Percentiles rank a stretch among this genome's conserved stretches.
Conservation (phyloP, 30 jellyfish, hydroid and myxozoan species). For the Aurelia aurita region DNA sequence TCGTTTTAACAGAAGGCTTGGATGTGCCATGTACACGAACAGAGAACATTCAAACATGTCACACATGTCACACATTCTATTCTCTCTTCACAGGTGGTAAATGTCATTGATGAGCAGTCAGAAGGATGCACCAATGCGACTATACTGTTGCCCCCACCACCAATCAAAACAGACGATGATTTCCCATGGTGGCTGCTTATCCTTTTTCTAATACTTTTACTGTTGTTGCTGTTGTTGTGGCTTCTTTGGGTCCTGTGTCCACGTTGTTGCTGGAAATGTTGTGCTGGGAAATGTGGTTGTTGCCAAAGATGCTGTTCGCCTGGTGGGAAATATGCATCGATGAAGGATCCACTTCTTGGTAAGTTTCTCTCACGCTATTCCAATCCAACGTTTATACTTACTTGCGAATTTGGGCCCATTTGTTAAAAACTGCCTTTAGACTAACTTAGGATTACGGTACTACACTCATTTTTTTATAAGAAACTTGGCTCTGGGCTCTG, state of each 20-base stretch:
- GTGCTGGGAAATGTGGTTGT: slow-evolving; percentile 49
- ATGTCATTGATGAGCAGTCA: slow-evolving; percentile 37
- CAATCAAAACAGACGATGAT: not conserved
- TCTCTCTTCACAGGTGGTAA: slow-evolving; percentile 11
- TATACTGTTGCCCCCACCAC: slow-evolving; percentile 9
- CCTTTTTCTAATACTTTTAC: slow-evolving; percentile 60
- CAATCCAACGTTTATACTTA: no score
- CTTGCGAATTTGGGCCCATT: no score
- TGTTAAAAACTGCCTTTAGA: no score
- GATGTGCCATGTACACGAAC: not conserved
- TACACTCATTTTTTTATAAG: no score
- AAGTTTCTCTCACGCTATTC: no score
- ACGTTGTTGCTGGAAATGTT: slow-evolving; percentile 85
- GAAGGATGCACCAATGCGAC: slow-evolving; percentile 34
- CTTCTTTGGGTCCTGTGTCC: slow-evolving; percentile 87
- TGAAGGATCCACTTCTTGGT: slow-evolving; percentile 35
- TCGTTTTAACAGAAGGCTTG: not conserved
- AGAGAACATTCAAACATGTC: not conserved
- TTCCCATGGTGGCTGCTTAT: slow-evolving; percentile 93
- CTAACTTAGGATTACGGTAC: no score
- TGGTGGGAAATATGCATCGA: slow-evolving; percentile 79
- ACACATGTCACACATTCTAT: no score
- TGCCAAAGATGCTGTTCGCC: slow-evolving; percentile 80
- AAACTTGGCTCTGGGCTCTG: no score
- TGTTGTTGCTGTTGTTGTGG: slow-evolving; percentile 76